These are phyloP conservation scores for Conopomorpha cramerella DNA, from an alignment of 1,140 invertebrate genomes.

Conservation along the genomic window DNA sequence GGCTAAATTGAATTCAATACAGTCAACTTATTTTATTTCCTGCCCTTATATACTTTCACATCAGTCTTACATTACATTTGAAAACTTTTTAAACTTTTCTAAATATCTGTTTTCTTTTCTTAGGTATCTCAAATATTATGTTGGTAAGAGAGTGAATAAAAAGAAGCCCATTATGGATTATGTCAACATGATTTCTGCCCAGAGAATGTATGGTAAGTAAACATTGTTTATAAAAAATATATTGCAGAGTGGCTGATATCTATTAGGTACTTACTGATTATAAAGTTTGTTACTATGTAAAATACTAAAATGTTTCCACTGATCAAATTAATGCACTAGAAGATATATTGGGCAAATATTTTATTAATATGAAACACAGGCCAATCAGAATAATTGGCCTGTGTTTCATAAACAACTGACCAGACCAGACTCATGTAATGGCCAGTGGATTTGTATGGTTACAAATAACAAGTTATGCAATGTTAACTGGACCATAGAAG, in stretches of 20 bases:
- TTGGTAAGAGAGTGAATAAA: constrained; percentile 29
- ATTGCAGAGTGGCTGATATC: constrained; percentile 5
- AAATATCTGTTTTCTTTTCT: constrained; percentile 6
- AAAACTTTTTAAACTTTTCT: neutral
- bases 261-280: no score
- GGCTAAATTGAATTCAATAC: neutral
- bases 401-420: no score
- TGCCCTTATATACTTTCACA: neutral
- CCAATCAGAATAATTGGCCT: no score
- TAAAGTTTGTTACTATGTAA: neutral
- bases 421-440: no score
- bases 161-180: constrained; percentile 49
- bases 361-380: no score
- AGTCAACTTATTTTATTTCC: neutral
- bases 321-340: no score
- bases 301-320: neutral
- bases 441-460: no score
- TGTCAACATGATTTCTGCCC: constrained; percentile 33
- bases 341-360: neutral
- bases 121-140: constrained; percentile 43
- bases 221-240: constrained; percentile 4
- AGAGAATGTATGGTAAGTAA: constrained; percentile 42
- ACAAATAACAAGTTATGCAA: neutral
- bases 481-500: neutral
- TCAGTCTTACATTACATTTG: neutral